Evolutionary conservation across 2,113 vertebrate species (phyloP).

Genomic region (Laticauda laticaudata): DNA sequence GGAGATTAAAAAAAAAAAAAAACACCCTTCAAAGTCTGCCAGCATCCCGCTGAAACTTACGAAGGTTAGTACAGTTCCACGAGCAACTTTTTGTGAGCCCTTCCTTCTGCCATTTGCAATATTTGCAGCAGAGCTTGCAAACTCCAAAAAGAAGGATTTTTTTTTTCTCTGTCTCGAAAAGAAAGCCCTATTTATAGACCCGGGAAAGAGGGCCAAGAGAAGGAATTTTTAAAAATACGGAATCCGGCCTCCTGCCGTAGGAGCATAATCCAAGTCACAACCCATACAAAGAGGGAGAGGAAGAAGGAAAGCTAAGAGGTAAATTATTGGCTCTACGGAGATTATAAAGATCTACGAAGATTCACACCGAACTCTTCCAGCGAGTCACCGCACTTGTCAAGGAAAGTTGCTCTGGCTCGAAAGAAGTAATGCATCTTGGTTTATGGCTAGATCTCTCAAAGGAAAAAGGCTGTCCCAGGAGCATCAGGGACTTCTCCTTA

Average conservation of each 20-base stretch:
- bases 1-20: too few species aligned
- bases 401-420: background rate
- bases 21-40: too few species aligned
- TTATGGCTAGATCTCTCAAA: background rate
- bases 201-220: background rate
- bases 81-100: too few species aligned
- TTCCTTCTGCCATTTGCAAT: too few species aligned
- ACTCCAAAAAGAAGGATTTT: background rate
- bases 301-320: background rate
- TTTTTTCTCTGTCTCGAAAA: background rate
- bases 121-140: background rate
- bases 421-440: background rate
- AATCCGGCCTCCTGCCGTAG: background rate
- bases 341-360: slow-evolving; percentile 9
- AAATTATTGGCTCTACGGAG: background rate
- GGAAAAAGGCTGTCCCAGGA: background rate
- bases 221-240: background rate
- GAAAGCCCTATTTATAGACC: background rate
- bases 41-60: too few species aligned
- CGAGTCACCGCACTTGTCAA: slow-evolving; percentile 32
- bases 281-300: background rate
- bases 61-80: too few species aligned
- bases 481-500: slow-evolving; percentile 55
- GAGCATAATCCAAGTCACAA: background rate
- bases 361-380: slow-evolving; percentile 20